phyloP scores from a whole-genome alignment of 2,797 vertebrate genomes.

The Smutsia gigantea region DNA sequence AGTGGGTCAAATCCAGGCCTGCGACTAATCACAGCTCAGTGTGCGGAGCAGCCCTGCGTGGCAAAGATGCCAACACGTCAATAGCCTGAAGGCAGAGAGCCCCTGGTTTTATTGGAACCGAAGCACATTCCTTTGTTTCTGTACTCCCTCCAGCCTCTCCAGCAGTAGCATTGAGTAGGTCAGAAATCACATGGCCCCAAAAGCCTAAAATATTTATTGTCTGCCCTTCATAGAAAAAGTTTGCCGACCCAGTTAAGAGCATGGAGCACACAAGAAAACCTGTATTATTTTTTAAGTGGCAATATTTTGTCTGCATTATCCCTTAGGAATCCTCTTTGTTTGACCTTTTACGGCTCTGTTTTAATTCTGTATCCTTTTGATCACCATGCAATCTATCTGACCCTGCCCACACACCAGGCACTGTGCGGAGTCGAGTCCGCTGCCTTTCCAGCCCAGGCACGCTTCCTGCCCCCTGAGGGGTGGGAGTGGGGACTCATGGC shows the following conservation, averaged over 20 bases:
- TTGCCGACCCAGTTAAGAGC: not conserved
- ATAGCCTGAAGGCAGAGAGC: not conserved
- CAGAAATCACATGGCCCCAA: not conserved
- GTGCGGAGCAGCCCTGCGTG: accelerated
- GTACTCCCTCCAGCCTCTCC: not conserved
- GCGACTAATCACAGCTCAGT: accelerated
- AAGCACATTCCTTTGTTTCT: not conserved
- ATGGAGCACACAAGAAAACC: not conserved
- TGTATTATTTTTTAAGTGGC: not conserved
- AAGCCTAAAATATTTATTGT: not conserved
- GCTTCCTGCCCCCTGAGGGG: not conserved
- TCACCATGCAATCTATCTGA: not conserved
- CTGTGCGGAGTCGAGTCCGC: not conserved
- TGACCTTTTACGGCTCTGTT: not conserved
- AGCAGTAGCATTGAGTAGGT: not conserved
- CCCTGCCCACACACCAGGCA: not conserved
- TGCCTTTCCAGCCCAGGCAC: not conserved
- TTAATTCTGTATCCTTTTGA: not conserved
- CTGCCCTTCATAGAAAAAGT: not conserved
- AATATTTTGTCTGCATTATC: not conserved
- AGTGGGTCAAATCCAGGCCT: not conserved
- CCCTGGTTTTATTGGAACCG: not conserved
- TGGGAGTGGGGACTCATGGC: not conserved
- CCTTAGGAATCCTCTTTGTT: not conserved
- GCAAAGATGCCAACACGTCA: not conserved